phyloP scores from a whole-genome alignment of 1,140 invertebrate species.

The Calycopis cecrops region DNA sequence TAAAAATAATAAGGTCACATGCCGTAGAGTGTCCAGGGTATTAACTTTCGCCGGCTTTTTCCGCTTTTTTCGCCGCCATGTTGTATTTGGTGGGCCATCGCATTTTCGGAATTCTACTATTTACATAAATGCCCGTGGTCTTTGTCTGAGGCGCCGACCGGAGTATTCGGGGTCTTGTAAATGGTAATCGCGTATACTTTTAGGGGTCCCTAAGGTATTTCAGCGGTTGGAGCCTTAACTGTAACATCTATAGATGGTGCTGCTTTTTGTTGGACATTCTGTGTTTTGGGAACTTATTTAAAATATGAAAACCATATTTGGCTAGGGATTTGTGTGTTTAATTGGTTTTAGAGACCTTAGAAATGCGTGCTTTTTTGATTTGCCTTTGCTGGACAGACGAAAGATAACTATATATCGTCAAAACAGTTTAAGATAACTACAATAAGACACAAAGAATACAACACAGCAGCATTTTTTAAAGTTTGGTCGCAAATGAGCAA shows the following conservation, averaged over 20 bases:
- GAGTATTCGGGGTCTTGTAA: slow-evolving; percentile 23
- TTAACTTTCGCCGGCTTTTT: slow-evolving; percentile 57
- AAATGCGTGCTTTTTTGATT: no score
- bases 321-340: no score
- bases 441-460: no score
- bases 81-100: slow-evolving; percentile 47
- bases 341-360: no score
- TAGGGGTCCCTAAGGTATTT: slow-evolving; percentile 17
- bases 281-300: not conserved
- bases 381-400: no score
- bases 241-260: slow-evolving; percentile 8
- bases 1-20: slow-evolving; percentile 32
- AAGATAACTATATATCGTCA: no score
- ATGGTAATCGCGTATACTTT: slow-evolving; percentile 21
- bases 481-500: no score
- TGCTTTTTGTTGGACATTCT: slow-evolving; percentile 4
- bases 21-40: slow-evolving; percentile 51
- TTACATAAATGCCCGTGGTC: slow-evolving; percentile 67
- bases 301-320: no score
- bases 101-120: slow-evolving; percentile 66
- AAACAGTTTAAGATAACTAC: no score
- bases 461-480: no score
- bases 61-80: slow-evolving; percentile 44
- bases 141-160: slow-evolving; percentile 53
- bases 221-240: not conserved